These are phyloP conservation scores for Scrobipalpa atriplicella DNA, from an alignment of 2,888 invertebrate species.

Conservation along the genomic window DNA sequence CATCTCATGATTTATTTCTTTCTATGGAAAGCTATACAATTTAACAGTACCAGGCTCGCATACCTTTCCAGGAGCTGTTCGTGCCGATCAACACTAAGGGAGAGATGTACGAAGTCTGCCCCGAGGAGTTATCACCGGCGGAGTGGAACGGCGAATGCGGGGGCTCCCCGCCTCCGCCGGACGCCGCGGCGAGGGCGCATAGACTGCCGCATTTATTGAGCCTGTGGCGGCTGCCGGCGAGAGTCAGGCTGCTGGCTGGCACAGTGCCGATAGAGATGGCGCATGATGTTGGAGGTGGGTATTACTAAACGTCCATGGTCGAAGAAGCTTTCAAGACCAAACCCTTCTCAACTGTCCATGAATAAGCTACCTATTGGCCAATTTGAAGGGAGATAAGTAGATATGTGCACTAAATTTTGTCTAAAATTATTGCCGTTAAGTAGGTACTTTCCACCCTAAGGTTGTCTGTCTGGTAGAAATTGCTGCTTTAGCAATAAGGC, in stretches of 20 bases:
- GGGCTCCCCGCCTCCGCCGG: constrained; percentile 57
- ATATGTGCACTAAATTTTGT: too few relatives aligned
- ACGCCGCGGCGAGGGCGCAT: constrained; percentile 81
- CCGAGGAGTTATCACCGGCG: constrained; percentile 78
- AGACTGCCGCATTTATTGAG: constrained; percentile 80
- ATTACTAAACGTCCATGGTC: neutral
- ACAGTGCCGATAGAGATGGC: constrained; percentile 83
- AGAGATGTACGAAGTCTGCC: constrained; percentile 86
- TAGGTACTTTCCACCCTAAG: too few relatives aligned
- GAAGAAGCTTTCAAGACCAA: too few relatives aligned
- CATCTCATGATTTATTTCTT: too few relatives aligned
- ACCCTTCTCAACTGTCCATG: too few relatives aligned
- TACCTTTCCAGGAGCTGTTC: constrained; percentile 84
- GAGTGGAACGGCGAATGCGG: constrained; percentile 79
- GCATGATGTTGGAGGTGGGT: constrained; percentile 84
- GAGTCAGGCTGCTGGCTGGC: constrained; percentile 83
- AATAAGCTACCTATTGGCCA: too few relatives aligned
- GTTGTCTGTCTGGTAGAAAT: too few relatives aligned
- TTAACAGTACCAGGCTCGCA: constrained; percentile 33
- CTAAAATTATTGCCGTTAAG: too few relatives aligned
- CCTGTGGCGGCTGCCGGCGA: constrained; percentile 82
- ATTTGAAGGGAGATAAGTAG: too few relatives aligned
- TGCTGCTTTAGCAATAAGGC: too few relatives aligned
- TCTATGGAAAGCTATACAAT: neutral
- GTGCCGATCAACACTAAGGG: constrained; percentile 89